phyloP scores from a whole-genome alignment of 1,140 invertebrate species.

The Oreohelix idahoensis region DNA sequence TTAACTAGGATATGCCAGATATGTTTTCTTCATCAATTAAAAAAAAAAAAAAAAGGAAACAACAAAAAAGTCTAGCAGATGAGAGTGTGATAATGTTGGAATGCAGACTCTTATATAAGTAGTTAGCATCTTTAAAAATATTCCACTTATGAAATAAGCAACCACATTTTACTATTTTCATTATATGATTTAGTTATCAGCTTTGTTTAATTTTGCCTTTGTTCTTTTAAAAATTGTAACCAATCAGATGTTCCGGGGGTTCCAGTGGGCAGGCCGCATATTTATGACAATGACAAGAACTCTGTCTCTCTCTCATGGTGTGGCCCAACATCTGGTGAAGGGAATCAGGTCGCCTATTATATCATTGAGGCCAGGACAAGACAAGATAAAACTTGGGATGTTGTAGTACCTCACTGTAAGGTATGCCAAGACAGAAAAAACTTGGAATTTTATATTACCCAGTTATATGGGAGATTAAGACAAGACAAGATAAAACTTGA shows the following conservation, averaged over 20 bases:
- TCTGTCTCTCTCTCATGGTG: conserved; percentile 83
- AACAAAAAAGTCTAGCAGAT: too few species aligned
- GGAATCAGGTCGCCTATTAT: conserved; percentile 83
- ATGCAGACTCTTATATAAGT: too few species aligned
- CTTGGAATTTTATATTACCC: neutral
- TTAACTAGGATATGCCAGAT: too few species aligned
- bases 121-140: too few species aligned
- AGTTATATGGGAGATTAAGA: neutral
- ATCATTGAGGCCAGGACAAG: conserved; percentile 42
- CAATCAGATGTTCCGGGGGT: conserved; percentile 78
- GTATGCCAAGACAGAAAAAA: neutral
- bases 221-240: neutral
- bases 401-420: conserved; percentile 29
- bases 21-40: too few species aligned
- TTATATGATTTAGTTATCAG: too few species aligned
- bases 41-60: too few species aligned
- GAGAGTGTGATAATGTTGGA: too few species aligned
- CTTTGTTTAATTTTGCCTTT: neutral
- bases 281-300: conserved; percentile 81
- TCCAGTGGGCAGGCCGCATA: conserved; percentile 81
- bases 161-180: too few species aligned
- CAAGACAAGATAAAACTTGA: conserved; percentile 5
- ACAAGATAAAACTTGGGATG: conserved; percentile 27
- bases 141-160: too few species aligned
- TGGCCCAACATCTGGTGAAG: conserved; percentile 85